These are phyloP conservation scores for Pycnonotus jocosus DNA, from an alignment of 2,113 vertebrate species.

Conservation along the genomic window DNA sequence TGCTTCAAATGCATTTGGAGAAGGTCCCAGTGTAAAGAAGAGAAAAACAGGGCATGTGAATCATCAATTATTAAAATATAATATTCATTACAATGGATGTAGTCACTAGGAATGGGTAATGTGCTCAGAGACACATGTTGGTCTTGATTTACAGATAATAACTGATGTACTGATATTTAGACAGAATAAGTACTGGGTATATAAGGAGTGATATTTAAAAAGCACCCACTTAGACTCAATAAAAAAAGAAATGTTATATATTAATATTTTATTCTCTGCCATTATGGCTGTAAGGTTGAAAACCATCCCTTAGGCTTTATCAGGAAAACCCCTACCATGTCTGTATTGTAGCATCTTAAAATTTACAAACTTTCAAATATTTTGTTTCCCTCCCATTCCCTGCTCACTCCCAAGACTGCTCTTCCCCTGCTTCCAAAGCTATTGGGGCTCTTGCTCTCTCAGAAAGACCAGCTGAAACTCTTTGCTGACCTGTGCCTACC, in stretches of 20 bases:
- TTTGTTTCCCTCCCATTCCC: not conserved
- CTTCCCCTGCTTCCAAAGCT: not conserved
- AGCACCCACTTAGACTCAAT: not conserved
- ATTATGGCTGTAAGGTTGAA: not conserved
- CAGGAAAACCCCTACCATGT: not conserved
- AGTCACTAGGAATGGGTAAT: not conserved
- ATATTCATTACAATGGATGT: not conserved
- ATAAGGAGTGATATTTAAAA: not conserved
- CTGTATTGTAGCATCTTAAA: not conserved
- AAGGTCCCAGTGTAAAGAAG: not conserved
- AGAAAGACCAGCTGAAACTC: not conserved
- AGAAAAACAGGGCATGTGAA: constrained; percentile 5
- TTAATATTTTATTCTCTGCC: not conserved
- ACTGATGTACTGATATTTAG: constrained; percentile 13
- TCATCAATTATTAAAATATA: constrained; percentile 30
- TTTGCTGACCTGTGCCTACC: not conserved
- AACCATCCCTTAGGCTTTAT: not conserved
- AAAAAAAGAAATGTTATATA: not conserved
- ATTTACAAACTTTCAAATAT: not conserved
- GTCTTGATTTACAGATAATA: constrained; percentile 11
- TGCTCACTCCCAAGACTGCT: not conserved
- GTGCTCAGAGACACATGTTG: not conserved
- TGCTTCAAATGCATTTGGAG: not conserved
- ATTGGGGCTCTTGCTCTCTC: not conserved
- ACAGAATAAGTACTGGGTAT: not conserved